Evolutionary conservation across 2,113 vertebrate genomes (phyloP), one percentile per base, ranked within the genome.

Genomic region (Pipra filicauda): DNA sequence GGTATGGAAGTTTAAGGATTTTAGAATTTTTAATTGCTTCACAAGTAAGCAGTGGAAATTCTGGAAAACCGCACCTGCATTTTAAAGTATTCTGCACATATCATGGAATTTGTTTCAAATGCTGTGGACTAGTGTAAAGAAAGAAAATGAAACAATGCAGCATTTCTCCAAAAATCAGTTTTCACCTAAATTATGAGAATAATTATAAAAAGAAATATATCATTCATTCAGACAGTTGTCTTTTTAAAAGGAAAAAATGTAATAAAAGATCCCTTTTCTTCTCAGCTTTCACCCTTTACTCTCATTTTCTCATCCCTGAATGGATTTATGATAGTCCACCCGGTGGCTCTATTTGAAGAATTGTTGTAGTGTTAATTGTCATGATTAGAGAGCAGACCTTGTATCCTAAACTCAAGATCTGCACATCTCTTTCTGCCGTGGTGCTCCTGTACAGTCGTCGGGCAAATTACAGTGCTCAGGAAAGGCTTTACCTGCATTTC

Each of bases 401-500:
- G 33, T 71, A 21, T 58, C 19, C 37, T 54, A n/a, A 85, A 67
- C 28, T 88, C 37, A 41, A 55, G 48, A 28, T 3, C 37, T 73
- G 26, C 41, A 18, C 48, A 27, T 39, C 27, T 76, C 39, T 27
- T 62, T 80, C 52, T 86, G 23, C 48, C 8, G 6, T 16, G 18
- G 31, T 52, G 55, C 33, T 88, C 11, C 35, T 52, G 12, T 78
- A 39, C 19, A 77, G 43, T 30, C 13, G 8, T 33, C 85, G 87
- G 49, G 76, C 76, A 82, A 97, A 93, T 93, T 67, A 89, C 62
- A 54, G 61, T 89, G 85, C 89, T 85, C 35, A 93, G 90, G 39
- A 61, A 89, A 48, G 59, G 30, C 37, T 66, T 91, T 95, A 51
- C 70, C 89, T 96, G 58, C 31, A 81, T 55, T 95, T 94, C 61